Evolutionary conservation across 2,113 vertebrate species (phyloP).

Genomic region (Vidua macroura): DNA sequence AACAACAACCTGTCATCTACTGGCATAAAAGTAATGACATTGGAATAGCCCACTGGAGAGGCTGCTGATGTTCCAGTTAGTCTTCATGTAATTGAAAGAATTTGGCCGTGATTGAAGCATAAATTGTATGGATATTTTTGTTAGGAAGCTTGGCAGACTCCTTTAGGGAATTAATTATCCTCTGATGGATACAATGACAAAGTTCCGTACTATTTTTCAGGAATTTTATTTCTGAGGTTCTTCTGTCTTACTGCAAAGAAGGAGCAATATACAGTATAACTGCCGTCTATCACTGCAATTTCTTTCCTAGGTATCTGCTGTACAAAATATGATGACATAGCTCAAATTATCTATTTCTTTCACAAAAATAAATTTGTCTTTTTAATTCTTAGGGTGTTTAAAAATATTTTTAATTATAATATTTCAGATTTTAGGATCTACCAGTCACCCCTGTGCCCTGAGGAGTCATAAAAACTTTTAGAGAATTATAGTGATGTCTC

Average conservation of each 20-base stretch:
- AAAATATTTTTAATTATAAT: neutral
- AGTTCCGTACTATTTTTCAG: neutral
- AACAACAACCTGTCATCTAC: constrained; percentile 35
- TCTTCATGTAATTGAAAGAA: constrained; percentile 38
- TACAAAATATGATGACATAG: neutral
- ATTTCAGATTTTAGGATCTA: neutral
- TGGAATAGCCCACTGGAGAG: neutral
- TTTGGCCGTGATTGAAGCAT: constrained; percentile 22
- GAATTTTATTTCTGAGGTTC: constrained; percentile 3
- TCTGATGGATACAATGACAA: constrained; percentile 6
- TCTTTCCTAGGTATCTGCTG: neutral
- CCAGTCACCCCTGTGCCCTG: neutral
- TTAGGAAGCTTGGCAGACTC: constrained; percentile 18
- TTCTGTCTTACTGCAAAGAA: neutral
- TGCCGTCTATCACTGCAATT: neutral
- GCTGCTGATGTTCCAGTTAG: constrained; percentile 18
- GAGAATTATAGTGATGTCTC: neutral
- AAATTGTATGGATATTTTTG: constrained; percentile 51
- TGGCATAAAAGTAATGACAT: constrained; percentile 32
- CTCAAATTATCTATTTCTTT: neutral
- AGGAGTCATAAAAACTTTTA: neutral
- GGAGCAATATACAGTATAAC: neutral
- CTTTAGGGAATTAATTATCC: constrained; percentile 21
- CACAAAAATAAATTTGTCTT: neutral
- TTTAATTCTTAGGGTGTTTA: neutral